Percentiles rank a stretch among this genome's conserved stretches.
phyloP scores from a whole-genome alignment of 2,113 vertebrate genomes.

The Gavialis gangeticus region DNA sequence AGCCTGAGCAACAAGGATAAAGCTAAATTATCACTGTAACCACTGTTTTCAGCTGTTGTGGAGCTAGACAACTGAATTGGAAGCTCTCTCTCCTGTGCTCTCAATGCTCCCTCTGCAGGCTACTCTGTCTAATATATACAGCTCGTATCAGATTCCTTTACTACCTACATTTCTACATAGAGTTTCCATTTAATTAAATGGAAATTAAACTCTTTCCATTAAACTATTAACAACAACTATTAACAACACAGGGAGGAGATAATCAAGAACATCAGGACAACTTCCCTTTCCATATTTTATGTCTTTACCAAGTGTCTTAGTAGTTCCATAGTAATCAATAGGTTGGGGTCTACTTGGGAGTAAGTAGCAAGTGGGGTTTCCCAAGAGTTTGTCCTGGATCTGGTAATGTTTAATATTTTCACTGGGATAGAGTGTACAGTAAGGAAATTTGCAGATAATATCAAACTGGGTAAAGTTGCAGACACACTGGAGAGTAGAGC shows the following conservation, averaged over 20 bases:
- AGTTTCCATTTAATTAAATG: background rate
- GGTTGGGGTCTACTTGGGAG: too few species aligned
- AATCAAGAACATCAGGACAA: background rate
- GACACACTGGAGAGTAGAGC: too few species aligned
- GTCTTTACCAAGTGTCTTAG: slow-evolving; percentile 46
- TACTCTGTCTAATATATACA: background rate
- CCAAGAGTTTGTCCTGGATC: too few species aligned
- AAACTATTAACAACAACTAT: too few species aligned
- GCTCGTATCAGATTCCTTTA: background rate
- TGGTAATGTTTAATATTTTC: too few species aligned
- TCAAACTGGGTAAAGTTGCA: too few species aligned
- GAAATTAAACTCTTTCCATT: slow-evolving; percentile 43
- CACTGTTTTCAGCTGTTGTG: background rate
- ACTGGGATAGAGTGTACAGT: too few species aligned
- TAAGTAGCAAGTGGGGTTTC: too few species aligned
- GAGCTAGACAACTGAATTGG: background rate
- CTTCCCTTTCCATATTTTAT: slow-evolving; percentile 25
- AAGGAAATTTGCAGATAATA: too few species aligned
- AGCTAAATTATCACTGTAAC: background rate
- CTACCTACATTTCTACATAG: background rate
- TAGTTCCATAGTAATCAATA: background rate
- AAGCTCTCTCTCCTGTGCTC: background rate
- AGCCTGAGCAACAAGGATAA: fast-evolving
- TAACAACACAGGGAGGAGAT: too few species aligned
- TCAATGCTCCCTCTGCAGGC: background rate